Conservation (phyloP, 2,113 vertebrate genomes). For the Dasyurus viverrinus region DNA sequence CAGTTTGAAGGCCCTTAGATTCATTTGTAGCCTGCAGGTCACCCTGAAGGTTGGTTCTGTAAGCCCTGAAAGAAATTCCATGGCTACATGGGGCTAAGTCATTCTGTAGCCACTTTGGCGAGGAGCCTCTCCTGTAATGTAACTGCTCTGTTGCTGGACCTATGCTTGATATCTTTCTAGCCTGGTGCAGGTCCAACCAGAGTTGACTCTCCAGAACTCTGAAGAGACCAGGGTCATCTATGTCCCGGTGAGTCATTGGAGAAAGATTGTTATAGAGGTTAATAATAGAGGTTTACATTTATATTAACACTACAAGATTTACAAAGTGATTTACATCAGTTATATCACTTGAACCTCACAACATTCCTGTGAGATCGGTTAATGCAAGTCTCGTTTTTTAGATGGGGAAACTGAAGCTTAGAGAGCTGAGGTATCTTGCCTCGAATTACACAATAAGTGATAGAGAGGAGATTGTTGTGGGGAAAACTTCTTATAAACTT, state of each 20-base stretch:
- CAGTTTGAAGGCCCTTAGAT: slow-evolving; percentile 29
- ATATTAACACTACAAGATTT: background rate
- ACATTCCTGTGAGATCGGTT: too few relatives aligned
- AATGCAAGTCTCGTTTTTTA: too few relatives aligned
- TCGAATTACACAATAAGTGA: background rate
- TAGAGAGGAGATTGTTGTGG: background rate
- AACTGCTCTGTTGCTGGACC: background rate
- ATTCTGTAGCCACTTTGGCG: background rate
- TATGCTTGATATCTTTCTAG: background rate
- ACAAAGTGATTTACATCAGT: too few relatives aligned
- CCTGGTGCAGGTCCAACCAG: background rate
- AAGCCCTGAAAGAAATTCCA: background rate
- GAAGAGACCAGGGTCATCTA: background rate
- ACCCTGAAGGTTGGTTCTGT: slow-evolving; percentile 24
- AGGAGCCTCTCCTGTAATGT: background rate
- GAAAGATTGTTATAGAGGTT: background rate
- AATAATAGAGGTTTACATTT: background rate
- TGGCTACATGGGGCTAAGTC: background rate
- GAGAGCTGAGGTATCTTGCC: too few relatives aligned
- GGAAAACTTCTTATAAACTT: too few relatives aligned
- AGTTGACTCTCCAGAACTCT: background rate
- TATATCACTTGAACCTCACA: too few relatives aligned
- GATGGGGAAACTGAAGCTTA: too few relatives aligned
- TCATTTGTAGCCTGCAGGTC: slow-evolving; percentile 44
- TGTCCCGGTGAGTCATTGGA: background rate